Base-by-base conservation (phyloP, 2,113 vertebrate species). In the Etheostoma spectabile region DNA sequence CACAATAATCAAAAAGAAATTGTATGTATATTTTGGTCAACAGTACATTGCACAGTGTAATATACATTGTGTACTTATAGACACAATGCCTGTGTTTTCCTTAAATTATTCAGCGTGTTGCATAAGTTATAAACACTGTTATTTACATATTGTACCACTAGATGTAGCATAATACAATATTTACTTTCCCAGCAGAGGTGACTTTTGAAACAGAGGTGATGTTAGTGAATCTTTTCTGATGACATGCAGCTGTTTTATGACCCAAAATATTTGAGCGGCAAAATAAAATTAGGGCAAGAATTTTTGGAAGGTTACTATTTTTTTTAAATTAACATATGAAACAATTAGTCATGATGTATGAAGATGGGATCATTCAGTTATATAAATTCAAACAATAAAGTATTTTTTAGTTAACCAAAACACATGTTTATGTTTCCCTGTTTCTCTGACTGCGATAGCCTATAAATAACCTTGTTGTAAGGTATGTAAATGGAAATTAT, bases 131-230 rank as follows among this genome's bases (percentile, higher is more conserved):
- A 52, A 30, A 69, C 57, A 59, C 11, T 86, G 77, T 59, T 52
- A 24, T 69, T 53, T 22, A 63, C 19, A 62, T 65, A 45, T 57
- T 80, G 6, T 11, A 65, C 74, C 82, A 83, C 60, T 75, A 86
- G 68, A 72, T 77, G 64, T 42, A 82, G 75, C 55, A 67, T 56
- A 52, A 61, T 14, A 0, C 74, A 78, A 30, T 61, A 68, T 56
- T 53, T 33, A 21, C 18, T 33, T 27, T 61, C 5, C 16, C 48
- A 74, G 30, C n/a, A 66, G 16, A 60, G 27, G 12, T 5, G 1
- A 55, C 38, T 15, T 62, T n/a, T 46, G 56, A 78, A 62, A 71
- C 53, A 46, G 55, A 73, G 35, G 4, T 55, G 49, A 73, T 55
- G 62, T 56, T 3, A 11, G 7, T 67, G 24, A 10, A 16, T 42